Percentiles rank a stretch among this genome's conserved stretches.
Evolutionary conservation across 1,140 invertebrate species (phyloP).

Genomic region (Coptotermes formosanus): DNA sequence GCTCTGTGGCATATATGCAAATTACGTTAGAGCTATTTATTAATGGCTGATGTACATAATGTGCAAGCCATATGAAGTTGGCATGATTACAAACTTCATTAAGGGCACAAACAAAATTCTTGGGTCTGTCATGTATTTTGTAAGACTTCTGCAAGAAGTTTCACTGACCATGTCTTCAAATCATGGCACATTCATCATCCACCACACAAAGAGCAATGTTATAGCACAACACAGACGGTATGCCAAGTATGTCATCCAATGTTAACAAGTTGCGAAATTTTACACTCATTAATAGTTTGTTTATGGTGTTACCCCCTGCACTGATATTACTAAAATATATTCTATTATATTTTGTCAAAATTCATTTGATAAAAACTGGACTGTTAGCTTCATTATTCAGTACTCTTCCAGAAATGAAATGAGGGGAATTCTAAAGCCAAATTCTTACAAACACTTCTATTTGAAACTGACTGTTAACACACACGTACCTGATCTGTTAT

Average conservation of each 20-base stretch:
- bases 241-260: neutral
- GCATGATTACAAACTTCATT: neutral
- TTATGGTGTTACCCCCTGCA: neutral
- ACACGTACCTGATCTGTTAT: neutral
- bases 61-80: neutral
- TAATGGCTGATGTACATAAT: neutral
- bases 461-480: neutral
- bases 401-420: neutral
- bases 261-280: neutral
- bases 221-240: neutral
- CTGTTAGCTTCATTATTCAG: conserved; percentile 3
- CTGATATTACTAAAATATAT: conserved; percentile 15
- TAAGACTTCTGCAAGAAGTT: neutral
- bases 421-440: neutral
- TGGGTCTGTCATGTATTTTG: neutral
- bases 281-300: neutral
- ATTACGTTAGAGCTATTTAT: neutral
- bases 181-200: neutral
- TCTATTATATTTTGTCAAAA: neutral
- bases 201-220: neutral
- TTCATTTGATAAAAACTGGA: neutral
- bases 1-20: neutral
- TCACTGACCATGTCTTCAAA: neutral
- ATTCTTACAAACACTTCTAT: neutral
- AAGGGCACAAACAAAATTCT: neutral